A percentile compares a stretch with the other conserved stretches of the same genome.
Conservation (phyloP, 2,113 vertebrate species). For the Pipra filicauda region DNA sequence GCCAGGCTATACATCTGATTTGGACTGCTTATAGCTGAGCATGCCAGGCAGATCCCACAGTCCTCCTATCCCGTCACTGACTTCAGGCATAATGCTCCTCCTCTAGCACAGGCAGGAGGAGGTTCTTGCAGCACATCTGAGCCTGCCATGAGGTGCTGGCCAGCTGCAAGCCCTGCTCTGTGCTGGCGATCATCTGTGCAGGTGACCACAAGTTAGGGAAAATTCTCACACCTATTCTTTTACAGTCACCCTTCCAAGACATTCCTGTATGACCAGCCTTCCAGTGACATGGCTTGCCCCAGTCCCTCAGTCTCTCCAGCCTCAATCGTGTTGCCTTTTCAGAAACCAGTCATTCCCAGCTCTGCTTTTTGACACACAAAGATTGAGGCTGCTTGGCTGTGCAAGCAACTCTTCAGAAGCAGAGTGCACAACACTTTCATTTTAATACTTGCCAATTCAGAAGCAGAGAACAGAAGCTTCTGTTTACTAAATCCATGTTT, state of each 20-base stretch:
- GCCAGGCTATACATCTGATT: background rate
- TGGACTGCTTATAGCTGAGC: background rate
- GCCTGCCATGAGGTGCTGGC: background rate
- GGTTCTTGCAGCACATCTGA: background rate
- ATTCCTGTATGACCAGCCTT: background rate
- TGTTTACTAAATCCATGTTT: background rate
- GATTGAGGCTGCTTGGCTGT: background rate
- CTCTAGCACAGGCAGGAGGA: background rate
- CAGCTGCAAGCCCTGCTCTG: background rate
- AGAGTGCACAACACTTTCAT: background rate
- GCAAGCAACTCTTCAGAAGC: background rate
- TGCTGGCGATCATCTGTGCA: background rate
- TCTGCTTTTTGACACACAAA: background rate
- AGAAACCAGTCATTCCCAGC: background rate
- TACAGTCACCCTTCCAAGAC: background rate
- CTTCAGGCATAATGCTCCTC: background rate
- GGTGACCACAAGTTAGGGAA: background rate
- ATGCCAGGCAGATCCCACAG: background rate
- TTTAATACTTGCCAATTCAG: background rate
- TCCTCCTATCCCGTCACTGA: background rate
- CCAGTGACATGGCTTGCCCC: rapidly evolving
- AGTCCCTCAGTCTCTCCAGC: background rate
- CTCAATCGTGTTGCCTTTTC: background rate
- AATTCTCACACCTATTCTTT: background rate
- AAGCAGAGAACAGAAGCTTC: background rate